A percentile compares a stretch with the other conserved stretches of the same genome.
phyloP scores from a whole-genome alignment of 2,113 vertebrate species.

The Turdus rufiventris region DNA sequence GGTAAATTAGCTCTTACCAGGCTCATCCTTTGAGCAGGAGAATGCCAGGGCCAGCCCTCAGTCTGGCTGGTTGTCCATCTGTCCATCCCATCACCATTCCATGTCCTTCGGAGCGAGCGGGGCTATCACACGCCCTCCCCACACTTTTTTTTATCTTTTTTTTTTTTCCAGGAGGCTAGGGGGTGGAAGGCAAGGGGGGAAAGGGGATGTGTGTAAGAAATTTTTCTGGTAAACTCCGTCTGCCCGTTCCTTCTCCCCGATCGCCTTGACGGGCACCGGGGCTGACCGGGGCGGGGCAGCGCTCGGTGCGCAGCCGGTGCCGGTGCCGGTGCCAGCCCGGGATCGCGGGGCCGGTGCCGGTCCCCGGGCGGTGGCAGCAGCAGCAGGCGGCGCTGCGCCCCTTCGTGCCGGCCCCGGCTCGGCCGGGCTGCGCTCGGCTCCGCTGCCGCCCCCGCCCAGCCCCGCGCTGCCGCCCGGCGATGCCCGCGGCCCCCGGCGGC shows the following conservation, averaged over 20 bases:
- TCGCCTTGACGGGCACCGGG: background rate
- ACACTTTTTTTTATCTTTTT: too few relatives aligned
- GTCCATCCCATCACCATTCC: background rate
- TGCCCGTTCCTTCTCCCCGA: background rate
- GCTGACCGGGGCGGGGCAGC: background rate
- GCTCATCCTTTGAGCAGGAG: background rate
- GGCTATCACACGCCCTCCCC: too few relatives aligned
- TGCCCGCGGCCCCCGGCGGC: background rate
- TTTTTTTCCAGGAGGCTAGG: rapidly evolving
- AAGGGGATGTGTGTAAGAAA: background rate
- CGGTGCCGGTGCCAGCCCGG: background rate
- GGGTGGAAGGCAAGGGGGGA: too few relatives aligned
- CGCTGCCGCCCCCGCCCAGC: too few relatives aligned
- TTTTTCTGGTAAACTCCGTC: background rate
- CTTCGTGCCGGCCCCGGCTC: too few relatives aligned
- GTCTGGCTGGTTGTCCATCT: background rate
- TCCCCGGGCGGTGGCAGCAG: too few relatives aligned
- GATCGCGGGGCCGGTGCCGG: background rate
- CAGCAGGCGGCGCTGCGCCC: too few relatives aligned
- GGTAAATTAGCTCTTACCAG: background rate
- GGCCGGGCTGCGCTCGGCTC: too few relatives aligned
- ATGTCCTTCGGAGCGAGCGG: too few relatives aligned
- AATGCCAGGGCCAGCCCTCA: background rate
- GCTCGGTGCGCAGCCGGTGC: background rate
- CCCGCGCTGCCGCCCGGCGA: too few relatives aligned